Percentiles rank a stretch among this genome's conserved stretches.
phyloP scores from a whole-genome alignment of 2,113 vertebrate species.

The Rhinolophus sinicus region DNA sequence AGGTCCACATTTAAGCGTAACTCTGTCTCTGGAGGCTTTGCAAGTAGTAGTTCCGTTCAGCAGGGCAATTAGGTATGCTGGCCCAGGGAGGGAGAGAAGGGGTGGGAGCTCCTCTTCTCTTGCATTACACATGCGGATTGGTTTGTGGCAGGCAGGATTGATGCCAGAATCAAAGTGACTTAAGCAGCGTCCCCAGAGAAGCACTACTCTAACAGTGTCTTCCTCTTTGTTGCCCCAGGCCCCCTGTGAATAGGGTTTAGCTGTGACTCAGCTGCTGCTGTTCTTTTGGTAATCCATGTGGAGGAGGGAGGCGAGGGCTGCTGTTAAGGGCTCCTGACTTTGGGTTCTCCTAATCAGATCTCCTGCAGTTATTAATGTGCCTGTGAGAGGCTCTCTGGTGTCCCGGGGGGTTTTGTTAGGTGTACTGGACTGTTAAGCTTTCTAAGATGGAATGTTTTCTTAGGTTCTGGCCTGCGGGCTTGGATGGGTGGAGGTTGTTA shows the following conservation, averaged over 20 bases:
- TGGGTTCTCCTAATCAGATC: constrained; percentile 69
- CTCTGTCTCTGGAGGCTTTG: constrained; percentile 48
- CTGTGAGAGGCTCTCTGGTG: constrained; percentile 42
- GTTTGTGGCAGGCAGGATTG: constrained; percentile 65
- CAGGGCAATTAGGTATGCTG: constrained; percentile 54
- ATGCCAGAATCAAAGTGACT: constrained; percentile 64
- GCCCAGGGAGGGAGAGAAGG: not conserved
- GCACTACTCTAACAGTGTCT: constrained; percentile 6
- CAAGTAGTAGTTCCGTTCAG: constrained; percentile 51
- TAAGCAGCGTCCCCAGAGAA: constrained; percentile 60
- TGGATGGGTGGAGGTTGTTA: constrained; percentile 27
- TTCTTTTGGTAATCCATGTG: constrained; percentile 75
- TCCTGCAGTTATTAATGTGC: constrained; percentile 62
- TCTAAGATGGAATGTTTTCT: constrained; percentile 56
- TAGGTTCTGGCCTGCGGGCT: constrained; percentile 27
- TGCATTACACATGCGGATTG: constrained; percentile 49
- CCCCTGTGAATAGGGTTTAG: constrained; percentile 70
- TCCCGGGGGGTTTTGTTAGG: constrained; percentile 63
- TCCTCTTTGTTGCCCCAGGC: constrained; percentile 58
- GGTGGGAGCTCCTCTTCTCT: constrained; percentile 40
- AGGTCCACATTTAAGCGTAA: constrained; percentile 11
- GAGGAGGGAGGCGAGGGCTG: constrained; percentile 64
- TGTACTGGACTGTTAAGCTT: constrained; percentile 49
- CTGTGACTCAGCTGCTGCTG: constrained; percentile 71
- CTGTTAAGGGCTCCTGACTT: constrained; percentile 74